Base-by-base conservation (phyloP, 2,113 vertebrate genomes). In the Triplophysa dalaica region DNA sequence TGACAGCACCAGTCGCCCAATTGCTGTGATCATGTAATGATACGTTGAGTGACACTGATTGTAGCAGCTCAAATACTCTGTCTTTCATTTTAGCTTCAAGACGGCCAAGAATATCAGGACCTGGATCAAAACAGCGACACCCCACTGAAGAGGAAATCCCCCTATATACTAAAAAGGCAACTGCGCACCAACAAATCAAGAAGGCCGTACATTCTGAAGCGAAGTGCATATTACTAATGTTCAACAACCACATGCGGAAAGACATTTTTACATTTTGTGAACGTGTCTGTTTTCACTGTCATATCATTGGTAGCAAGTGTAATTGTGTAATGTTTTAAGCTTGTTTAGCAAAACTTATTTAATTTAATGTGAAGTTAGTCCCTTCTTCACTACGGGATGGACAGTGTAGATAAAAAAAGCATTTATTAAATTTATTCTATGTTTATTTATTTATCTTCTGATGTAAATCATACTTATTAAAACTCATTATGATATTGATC, bases 111-210 rank as follows among this genome's bases (percentile, higher is more conserved):
- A n/a, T 81, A 91, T 86, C 85, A 94, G 72, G 93, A 94, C 54
- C 38, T 85, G 79, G 92, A 93, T 29, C 92, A 92, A 85, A 94
- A 93, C 83, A 93, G 92, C 13, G 94, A 94, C 41, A 87, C 90
- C 56, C 91, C 94, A 13, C 94, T 95, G 82, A 99, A 98, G 85
- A 94, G 97, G 80, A 99, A 97, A 92, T 96, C 94, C 1, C 97
- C 97, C 6, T 99, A 98, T 83, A 98, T 99, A 87, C 91, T 99
- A 88, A 98, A 97, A 90, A 90, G 97, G 78, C 96, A 98, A 79
- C 86, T 92, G 24, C 94, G 94, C 78, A 92, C 89, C 79, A 93
- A 91, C 90, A 98, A 98, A 90, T 92, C 95, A 60, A 94, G 96
- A 90, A 93, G 96, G 87, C 97, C 97, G 9, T 99, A 98, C 90